Evolutionary conservation across 2,113 vertebrate species (phyloP), one percentile per base, ranked within the genome.

Genomic region (Odontophorus gujanensis): DNA sequence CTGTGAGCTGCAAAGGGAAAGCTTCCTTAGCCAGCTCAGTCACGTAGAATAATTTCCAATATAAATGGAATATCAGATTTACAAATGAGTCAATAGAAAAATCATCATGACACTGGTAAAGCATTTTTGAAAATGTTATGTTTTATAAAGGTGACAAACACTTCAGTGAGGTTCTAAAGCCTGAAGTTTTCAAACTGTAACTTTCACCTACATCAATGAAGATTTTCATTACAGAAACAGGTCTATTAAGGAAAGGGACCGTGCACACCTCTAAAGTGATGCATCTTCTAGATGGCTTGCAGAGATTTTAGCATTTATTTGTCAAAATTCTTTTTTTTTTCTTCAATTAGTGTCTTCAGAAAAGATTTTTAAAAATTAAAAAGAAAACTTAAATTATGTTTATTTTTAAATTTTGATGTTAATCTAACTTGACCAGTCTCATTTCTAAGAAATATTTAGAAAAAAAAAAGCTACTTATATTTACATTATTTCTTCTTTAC

Each of bases 321-420:
- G 36, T 38, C 22, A 55, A 25, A 90, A 81, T 38, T 77, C 13
- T 72, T 32, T 42, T 91, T 95, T 50, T 32, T 42, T 91, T 95
- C 85, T 47, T 45, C 12, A 83, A 14, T 40, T 50, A 80, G 25
- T 16, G 19, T n/a, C 40, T 93, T 72, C 43, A 71, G 45, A 18
- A 90, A 59, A 77, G 25, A 50, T 42, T 51, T 55, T 7, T 63
- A 51, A 84, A 28, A 55, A 30, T 30, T 10, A 55, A 74, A 34
- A n/a, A 38, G 22, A n/a, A 4, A 26, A 40, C 1, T 18, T 26
- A 38, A 40, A 1, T 18, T 26, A 38, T 26, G 22, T 17, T 25
- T 16, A 62, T 71, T 63, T 42, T 42, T 43, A 3, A 18, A 68
- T 86, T 73, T 66, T 55, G 11, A 71, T 30, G 9, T 51, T 78